Evolutionary conservation across 2,797 vertebrate genomes (phyloP).

Genomic region (Microhierax caerulescens): DNA sequence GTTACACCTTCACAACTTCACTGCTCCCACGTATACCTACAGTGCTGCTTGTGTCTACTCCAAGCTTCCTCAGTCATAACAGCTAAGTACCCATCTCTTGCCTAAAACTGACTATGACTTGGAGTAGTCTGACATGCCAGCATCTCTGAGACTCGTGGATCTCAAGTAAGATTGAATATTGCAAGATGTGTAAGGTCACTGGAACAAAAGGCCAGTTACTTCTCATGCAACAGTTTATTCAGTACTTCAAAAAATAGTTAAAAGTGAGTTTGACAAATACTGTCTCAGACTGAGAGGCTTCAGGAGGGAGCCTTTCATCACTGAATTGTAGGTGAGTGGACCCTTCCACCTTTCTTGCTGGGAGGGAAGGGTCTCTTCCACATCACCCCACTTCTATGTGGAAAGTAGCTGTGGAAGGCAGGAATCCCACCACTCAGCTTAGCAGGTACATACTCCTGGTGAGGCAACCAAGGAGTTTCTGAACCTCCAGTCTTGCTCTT

Average conservation of each 20-base stretch:
- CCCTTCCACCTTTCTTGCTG: neutral
- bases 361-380: neutral
- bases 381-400: neutral
- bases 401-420: neutral
- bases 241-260: neutral
- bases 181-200: neutral
- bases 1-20: neutral
- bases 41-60: neutral
- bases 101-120: neutral
- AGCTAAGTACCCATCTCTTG: rapidly evolving
- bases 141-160: neutral
- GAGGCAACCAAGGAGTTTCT: neutral
- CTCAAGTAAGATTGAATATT: neutral
- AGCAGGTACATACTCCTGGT: neutral
- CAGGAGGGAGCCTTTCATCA: neutral
- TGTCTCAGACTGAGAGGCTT: neutral
- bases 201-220: neutral
- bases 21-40: neutral
- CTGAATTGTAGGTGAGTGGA: neutral
- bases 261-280: neutral
- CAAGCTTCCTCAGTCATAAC: rapidly evolving
- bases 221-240: neutral
- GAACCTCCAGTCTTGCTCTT: neutral
- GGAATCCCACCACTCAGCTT: neutral
- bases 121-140: neutral